phyloP scores from a whole-genome alignment of 2,113 vertebrate genomes.

The Gambusia affinis region DNA sequence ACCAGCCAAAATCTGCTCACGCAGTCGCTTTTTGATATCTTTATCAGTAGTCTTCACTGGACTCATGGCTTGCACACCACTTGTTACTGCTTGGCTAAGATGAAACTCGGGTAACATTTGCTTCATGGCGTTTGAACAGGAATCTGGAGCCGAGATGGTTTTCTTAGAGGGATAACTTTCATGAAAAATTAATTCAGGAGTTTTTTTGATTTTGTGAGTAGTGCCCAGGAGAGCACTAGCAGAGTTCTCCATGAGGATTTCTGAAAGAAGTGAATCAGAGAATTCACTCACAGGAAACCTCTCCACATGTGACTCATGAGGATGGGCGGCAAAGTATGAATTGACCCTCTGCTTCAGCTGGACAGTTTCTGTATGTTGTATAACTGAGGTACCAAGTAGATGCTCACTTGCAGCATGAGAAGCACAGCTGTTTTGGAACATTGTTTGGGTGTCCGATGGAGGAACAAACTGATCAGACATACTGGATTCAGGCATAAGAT shows the following conservation, averaged over 20 bases:
- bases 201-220: slow-evolving; percentile 33
- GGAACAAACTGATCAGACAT: slow-evolving; percentile 82
- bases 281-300: slow-evolving; percentile 72
- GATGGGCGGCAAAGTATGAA: slow-evolving; percentile 65
- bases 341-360: slow-evolving; percentile 57
- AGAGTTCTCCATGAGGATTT: slow-evolving; percentile 78
- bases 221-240: slow-evolving; percentile 47
- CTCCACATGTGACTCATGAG: slow-evolving; percentile 77
- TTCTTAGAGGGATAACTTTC: slow-evolving; percentile 50
- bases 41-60: slow-evolving; percentile 65
- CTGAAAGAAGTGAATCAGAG: slow-evolving; percentile 76
- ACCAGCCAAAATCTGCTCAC: slow-evolving; percentile 87
- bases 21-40: slow-evolving; percentile 82
- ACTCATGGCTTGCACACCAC: slow-evolving; percentile 6
- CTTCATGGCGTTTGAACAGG: slow-evolving; percentile 32
- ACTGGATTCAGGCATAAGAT: slow-evolving; percentile 85
- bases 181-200: slow-evolving; percentile 28
- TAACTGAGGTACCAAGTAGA: slow-evolving; percentile 72
- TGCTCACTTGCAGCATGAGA: slow-evolving; percentile 45
- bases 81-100: slow-evolving; percentile 18
- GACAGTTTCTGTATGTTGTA: slow-evolving; percentile 75
- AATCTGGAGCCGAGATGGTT: slow-evolving; percentile 37
- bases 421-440: slow-evolving; percentile 64
- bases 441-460: slow-evolving; percentile 74
- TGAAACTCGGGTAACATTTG: slow-evolving; percentile 40